A percentile compares a stretch with the other conserved stretches of the same genome.
Evolutionary conservation across 2,113 vertebrate species (phyloP).

Genomic region (Calidris pygmaea): DNA sequence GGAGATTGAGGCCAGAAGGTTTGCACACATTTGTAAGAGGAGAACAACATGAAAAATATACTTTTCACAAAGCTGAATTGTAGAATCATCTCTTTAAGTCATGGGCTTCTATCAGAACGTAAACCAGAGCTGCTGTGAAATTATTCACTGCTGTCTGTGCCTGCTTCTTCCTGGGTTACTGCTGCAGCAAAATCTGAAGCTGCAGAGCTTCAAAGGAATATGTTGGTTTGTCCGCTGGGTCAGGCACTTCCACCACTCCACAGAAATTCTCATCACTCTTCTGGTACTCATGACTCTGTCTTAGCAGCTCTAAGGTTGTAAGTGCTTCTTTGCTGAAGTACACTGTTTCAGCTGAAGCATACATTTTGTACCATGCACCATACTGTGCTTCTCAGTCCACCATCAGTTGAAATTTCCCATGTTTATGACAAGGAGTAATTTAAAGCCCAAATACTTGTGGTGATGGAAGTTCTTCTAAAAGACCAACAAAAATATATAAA

Average conservation of each 20-base stretch:
- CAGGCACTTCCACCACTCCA: background rate
- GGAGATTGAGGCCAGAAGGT: background rate
- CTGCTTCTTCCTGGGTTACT: background rate
- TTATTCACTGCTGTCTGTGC: background rate
- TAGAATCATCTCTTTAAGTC: background rate
- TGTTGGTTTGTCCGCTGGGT: background rate
- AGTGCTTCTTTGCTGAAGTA: background rate
- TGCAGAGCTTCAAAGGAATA: background rate
- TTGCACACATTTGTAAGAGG: background rate
- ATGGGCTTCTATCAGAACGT: background rate
- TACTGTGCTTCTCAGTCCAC: background rate
- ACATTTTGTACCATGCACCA: background rate
- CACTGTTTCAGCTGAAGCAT: background rate
- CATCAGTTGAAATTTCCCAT: background rate
- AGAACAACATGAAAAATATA: background rate
- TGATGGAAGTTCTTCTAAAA: background rate
- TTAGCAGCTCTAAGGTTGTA: background rate
- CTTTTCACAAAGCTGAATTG: background rate
- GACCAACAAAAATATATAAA: background rate
- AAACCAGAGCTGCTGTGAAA: background rate
- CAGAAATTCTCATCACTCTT: background rate
- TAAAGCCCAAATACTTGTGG: background rate
- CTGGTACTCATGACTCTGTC: background rate
- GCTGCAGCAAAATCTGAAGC: background rate
- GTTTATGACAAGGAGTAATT: background rate